Evolutionary conservation across 2,113 vertebrate species (phyloP).

Genomic region (Daphoenositta chrysoptera): DNA sequence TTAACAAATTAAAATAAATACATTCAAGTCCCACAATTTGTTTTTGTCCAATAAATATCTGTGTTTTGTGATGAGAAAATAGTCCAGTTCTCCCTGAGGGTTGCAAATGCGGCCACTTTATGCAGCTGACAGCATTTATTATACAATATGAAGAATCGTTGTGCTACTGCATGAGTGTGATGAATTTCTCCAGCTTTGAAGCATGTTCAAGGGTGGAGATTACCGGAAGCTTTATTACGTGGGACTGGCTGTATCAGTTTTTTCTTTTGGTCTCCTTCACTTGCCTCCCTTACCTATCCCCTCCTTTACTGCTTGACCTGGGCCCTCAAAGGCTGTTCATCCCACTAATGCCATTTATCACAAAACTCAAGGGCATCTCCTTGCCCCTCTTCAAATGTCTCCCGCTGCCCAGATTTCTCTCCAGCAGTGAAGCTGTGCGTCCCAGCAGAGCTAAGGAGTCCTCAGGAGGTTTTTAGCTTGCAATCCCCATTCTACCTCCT

Average conservation of each 20-base stretch:
- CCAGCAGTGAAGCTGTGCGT: not conserved
- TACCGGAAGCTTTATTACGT: not conserved
- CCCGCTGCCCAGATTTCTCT: not conserved
- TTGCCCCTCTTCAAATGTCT: not conserved
- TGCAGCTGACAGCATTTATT: conserved; percentile 30
- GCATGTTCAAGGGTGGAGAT: not conserved
- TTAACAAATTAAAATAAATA: conserved; percentile 16
- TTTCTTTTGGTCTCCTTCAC: not conserved
- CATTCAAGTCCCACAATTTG: not conserved
- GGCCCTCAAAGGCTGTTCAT: not conserved
- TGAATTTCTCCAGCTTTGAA: not conserved
- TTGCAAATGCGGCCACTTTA: conserved; percentile 15
- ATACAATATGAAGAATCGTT: conserved; percentile 12
- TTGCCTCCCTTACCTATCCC: not conserved
- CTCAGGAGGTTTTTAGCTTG: not conserved
- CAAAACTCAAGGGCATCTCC: not conserved
- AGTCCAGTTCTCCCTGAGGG: not conserved
- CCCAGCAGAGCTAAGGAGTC: not conserved
- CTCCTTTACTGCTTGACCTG: not conserved
- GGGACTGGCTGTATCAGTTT: not conserved
- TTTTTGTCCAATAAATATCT: not conserved
- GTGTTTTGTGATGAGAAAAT: not conserved
- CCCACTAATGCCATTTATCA: not conserved
- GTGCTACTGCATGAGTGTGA: not conserved
- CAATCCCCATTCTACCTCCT: not conserved